phyloP scores from a whole-genome alignment of 2,113 vertebrate genomes.

The Scalopus aquaticus region DNA sequence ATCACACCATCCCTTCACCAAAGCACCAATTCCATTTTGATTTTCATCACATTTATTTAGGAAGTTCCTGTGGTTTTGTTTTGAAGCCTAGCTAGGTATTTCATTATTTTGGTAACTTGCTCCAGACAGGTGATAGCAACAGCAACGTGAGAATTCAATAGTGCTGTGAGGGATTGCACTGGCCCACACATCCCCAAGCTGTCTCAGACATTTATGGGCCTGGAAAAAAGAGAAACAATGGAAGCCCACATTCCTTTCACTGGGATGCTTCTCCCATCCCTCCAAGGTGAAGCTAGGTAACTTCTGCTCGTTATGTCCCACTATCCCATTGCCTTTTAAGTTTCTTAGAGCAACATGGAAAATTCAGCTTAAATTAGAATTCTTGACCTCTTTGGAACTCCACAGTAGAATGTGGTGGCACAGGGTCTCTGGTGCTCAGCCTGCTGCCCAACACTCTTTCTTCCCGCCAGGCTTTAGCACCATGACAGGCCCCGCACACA shows the following conservation, averaged over 20 bases:
- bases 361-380: not conserved
- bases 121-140: not conserved
- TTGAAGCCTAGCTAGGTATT: not conserved
- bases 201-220: not conserved
- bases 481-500: not conserved
- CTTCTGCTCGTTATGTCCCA: not conserved
- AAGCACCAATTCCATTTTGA: not conserved
- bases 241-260: not conserved
- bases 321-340: not conserved
- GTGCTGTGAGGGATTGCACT: not conserved
- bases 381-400: not conserved
- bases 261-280: not conserved
- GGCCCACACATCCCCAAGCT: not conserved
- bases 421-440: not conserved
- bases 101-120: conserved; percentile 38
- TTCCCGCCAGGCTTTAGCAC: not conserved
- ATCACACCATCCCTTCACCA: no score
- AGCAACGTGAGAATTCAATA: not conserved
- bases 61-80: not conserved
- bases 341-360: not conserved
- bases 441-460: not conserved
- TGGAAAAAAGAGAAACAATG: not conserved
- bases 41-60: not conserved
- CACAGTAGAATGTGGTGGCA: not conserved
- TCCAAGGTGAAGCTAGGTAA: not conserved